phyloP scores from a whole-genome alignment of 2,113 vertebrate species.

The Pygoscelis adeliae region DNA sequence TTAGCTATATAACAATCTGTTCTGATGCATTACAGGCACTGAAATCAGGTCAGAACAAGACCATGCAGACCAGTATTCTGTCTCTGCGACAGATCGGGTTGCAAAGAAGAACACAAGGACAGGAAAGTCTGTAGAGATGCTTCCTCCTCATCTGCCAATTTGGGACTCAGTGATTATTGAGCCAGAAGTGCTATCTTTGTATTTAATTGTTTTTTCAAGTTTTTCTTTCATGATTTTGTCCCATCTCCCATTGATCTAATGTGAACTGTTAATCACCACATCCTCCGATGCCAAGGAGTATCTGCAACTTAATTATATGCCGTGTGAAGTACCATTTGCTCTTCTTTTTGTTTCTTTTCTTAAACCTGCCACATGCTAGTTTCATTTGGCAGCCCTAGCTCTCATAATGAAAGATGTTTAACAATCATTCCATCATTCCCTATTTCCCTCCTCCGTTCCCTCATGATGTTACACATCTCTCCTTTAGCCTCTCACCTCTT shows the following conservation, averaged over 20 bases:
- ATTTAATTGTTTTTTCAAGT: background rate
- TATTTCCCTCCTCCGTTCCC: background rate
- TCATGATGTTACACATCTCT: background rate
- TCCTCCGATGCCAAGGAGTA: background rate
- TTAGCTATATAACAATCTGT: background rate
- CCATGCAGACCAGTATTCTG: background rate
- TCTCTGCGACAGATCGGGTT: background rate
- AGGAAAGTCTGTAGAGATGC: background rate
- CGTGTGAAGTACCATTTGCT: background rate
- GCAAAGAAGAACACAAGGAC: background rate
- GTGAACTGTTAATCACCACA: background rate
- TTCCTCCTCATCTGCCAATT: background rate
- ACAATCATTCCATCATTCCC: background rate
- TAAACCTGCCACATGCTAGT: background rate
- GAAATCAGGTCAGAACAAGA: background rate
- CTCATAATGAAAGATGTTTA: background rate
- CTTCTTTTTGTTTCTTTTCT: constrained; percentile 6
- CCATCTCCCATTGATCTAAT: background rate
- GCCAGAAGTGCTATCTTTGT: background rate
- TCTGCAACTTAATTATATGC: background rate
- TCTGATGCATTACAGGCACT: background rate
- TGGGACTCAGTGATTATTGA: background rate
- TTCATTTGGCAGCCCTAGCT: background rate
- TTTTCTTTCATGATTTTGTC: background rate
- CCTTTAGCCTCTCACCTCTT: background rate